A percentile compares a stretch with the other conserved stretches of the same genome.
Evolutionary conservation across 1,140 invertebrate genomes (phyloP).

Genomic region (Pseudomyrmex flavicornis): DNA sequence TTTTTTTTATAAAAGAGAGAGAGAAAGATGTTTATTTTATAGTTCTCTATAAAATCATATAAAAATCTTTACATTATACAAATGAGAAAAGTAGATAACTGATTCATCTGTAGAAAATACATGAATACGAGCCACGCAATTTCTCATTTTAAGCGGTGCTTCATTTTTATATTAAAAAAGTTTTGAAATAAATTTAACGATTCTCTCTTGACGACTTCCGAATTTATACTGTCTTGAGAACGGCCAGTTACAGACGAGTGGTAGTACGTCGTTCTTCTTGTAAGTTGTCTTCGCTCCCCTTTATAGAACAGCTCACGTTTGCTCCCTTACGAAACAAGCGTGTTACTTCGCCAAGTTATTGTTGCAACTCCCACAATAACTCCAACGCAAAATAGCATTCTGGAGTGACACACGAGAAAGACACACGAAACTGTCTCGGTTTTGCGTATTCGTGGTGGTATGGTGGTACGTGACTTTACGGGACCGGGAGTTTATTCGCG

Average conservation of each 20-base stretch:
- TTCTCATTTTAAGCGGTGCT: background rate
- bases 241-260: background rate
- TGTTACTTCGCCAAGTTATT: constrained; percentile 7
- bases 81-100: background rate
- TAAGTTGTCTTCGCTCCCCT: constrained; percentile 4
- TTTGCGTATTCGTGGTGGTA: background rate
- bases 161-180: constrained; percentile 50
- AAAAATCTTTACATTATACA: background rate
- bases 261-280: background rate
- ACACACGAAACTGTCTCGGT: background rate
- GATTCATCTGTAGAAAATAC: background rate
- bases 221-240: constrained; percentile 30
- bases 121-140: background rate
- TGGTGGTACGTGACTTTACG: background rate
- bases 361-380: constrained; percentile 25
- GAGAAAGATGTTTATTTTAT: background rate
- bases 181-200: constrained; percentile 41
- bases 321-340: constrained; percentile 15
- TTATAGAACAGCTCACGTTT: background rate
- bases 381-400: background rate
- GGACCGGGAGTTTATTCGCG: background rate
- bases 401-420: constrained; percentile 12
- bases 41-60: background rate
- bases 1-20: too few relatives aligned
- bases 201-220: constrained; percentile 14